Percentiles rank a stretch among this genome's conserved stretches.
Evolutionary conservation across 2,113 vertebrate species (phyloP).

Genomic region (Mormyrus iriodes): DNA sequence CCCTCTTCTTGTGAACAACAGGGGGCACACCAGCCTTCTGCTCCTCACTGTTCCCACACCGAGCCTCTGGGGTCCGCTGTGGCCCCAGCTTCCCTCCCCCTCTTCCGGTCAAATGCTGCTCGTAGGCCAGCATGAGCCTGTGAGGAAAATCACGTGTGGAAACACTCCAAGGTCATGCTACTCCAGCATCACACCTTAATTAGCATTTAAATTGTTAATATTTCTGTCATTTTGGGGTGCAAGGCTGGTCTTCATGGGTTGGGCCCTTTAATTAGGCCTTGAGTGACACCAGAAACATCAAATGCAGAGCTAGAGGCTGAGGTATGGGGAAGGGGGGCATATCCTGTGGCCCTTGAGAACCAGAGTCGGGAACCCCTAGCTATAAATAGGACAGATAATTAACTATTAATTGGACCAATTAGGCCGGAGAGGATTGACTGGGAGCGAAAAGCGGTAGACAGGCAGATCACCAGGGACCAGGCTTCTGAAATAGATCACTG

Average conservation of each 20-base stretch:
- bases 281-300: background rate
- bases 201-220: too few species aligned
- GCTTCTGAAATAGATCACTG: background rate
- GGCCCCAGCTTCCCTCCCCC: conserved; percentile 38
- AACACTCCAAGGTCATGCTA: background rate
- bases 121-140: conserved; percentile 63
- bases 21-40: conserved; percentile 42
- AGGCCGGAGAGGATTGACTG: background rate
- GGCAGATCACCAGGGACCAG: background rate
- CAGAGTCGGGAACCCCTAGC: background rate
- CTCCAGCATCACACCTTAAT: too few species aligned
- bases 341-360: background rate
- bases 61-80: conserved; percentile 38
- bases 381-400: conserved; percentile 9
- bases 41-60: conserved; percentile 42
- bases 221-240: background rate
- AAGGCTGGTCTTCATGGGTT: background rate
- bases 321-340: background rate
- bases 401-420: conserved; percentile 12
- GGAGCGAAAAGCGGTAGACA: background rate
- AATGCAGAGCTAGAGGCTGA: background rate
- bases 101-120: conserved; percentile 51
- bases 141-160: background rate
- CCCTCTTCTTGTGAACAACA: conserved; percentile 36
- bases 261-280: background rate